Conservation (phyloP, 2,113 vertebrate species). For the Acrocephalus kingi region DNA sequence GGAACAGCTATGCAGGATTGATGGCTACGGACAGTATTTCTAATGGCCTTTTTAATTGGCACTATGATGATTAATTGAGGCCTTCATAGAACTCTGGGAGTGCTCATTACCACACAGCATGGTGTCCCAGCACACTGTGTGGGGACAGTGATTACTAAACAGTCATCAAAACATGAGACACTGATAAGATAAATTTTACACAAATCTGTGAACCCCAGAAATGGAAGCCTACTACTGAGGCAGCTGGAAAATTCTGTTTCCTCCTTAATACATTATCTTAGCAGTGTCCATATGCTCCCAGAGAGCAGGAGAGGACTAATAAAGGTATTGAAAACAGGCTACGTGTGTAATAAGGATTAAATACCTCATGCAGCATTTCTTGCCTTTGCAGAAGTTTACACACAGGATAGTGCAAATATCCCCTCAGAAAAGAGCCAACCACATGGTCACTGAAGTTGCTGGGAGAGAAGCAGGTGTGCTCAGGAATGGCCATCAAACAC, state of each 20-base stretch:
- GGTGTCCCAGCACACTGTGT: background rate
- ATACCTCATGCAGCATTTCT: background rate
- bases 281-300: background rate
- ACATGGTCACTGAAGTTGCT: fast-evolving
- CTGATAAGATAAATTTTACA: constrained; percentile 40
- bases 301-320: background rate
- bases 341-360: background rate
- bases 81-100: constrained; percentile 57
- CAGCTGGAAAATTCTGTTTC: background rate
- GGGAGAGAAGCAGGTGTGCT: background rate
- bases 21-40: constrained; percentile 41
- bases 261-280: background rate
- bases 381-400: background rate
- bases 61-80: constrained; percentile 69
- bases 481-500: background rate
- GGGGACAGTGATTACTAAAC: constrained; percentile 52
- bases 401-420: background rate
- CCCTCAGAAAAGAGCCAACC: background rate
- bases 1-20: constrained; percentile 40
- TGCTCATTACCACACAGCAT: constrained; percentile 68
- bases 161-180: constrained; percentile 26
- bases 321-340: background rate
- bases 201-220: background rate
- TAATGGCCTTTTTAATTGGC: constrained; percentile 74
- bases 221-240: background rate